Base-by-base conservation (phyloP, 2,888 invertebrate species). In the Zelleria hepariella region DNA sequence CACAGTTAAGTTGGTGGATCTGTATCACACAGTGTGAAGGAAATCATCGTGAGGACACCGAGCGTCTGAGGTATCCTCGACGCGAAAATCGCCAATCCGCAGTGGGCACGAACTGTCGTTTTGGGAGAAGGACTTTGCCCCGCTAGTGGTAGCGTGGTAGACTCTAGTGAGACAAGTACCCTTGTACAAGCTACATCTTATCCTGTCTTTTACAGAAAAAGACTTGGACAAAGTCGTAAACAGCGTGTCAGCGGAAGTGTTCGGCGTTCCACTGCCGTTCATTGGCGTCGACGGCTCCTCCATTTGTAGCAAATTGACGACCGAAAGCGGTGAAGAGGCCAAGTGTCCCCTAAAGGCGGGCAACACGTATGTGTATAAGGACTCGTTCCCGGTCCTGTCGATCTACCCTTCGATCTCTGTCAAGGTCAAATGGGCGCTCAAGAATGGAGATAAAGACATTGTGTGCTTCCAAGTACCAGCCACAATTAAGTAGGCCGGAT, bases 201-300 rank as follows among this genome's bases (percentile, higher is more conserved):
- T 18, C 6, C 51, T 54, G 10, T 61, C 54, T 60, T 63, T 84
- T 86, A 52, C 84, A 92, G 90, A 89, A 0, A 74, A 77, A 15
- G 91, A 94, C 63, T 69, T 92, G n/a, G 59, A 72, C 0, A 77
- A 75, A 0, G 58, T 95, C 54, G 90, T 58, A 53, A 94, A 93
- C 61, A 74, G 80, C 7, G 95, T 95, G 5, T 78, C 76, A 62
- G 96, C 93, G 0, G 79, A 87, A 0, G 86, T 58, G 95, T 72
- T 91, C 2, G 92, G 92, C 0, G 71, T 94, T 0, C 85, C 90
- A 0, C 70, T 96, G 58, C 95, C 96, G 0, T 95, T 95, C 73
- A 71, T 94, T 8, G 95, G 96, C 7, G 94, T 95, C 15, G 93
- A 95, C 72, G 93, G 93, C 10, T 85, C 81, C 24, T 89, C 91